Percentiles rank a stretch among this genome's conserved stretches.
These are phyloP conservation scores for Ditylenchus dipsaci DNA, from an alignment of 1,140 invertebrate genomes.

Conservation along the genomic window DNA sequence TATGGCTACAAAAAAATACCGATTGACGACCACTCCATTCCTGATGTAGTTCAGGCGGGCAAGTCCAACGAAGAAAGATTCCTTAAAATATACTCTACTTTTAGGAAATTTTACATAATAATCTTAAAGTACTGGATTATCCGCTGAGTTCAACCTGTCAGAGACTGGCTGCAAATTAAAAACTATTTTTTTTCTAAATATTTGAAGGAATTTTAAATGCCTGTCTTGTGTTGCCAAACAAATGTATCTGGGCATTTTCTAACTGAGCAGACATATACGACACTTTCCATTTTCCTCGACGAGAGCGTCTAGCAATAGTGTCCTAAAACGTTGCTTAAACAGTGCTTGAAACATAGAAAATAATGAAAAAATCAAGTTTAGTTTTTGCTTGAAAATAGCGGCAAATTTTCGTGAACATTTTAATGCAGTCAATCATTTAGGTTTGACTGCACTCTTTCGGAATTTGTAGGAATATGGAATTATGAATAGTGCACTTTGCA, in stretches of 20 bases:
- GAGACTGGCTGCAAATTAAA: slow-evolving; percentile 8
- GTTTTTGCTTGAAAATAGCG: too few species aligned
- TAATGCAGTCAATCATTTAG: too few species aligned
- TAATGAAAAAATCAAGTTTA: too few species aligned
- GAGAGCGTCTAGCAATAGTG: slow-evolving; percentile 76
- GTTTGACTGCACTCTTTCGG: too few species aligned
- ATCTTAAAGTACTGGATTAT: neutral
- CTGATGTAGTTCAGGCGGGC: slow-evolving; percentile 42
- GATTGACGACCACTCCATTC: slow-evolving; percentile 11
- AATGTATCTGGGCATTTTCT: slow-evolving; percentile 62
- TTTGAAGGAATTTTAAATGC: too few species aligned
- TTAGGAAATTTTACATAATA: neutral
- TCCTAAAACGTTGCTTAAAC: slow-evolving; percentile 63
- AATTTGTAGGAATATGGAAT: too few species aligned
- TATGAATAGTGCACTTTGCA: too few species aligned
- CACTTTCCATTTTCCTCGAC: slow-evolving; percentile 78
- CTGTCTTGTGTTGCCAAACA: slow-evolving; percentile 38
- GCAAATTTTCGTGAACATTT: too few species aligned
- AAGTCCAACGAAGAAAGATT: slow-evolving; percentile 47
- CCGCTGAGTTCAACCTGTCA: slow-evolving; percentile 7
- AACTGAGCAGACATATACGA: slow-evolving; percentile 78
- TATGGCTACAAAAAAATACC: neutral
- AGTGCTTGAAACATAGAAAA: too few species aligned
- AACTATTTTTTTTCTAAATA: too few species aligned
- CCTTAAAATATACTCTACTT: slow-evolving; percentile 5